Evolutionary conservation across 2,113 vertebrate genomes (phyloP).

Genomic region (Muscicapa adusta): DNA sequence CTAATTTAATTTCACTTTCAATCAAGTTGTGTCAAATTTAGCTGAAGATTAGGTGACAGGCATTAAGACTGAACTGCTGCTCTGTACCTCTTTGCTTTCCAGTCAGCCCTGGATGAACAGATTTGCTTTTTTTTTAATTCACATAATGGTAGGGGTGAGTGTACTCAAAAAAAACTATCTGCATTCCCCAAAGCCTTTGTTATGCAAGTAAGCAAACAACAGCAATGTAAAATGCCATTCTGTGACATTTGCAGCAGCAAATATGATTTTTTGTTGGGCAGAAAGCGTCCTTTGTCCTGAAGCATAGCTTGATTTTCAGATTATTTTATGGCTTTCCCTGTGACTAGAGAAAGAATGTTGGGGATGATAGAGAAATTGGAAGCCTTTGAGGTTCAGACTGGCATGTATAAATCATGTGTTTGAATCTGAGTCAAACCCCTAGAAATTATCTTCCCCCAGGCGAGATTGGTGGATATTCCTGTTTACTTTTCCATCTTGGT

Average conservation of each 20-base stretch:
- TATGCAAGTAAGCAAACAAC: background rate
- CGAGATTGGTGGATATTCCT: background rate
- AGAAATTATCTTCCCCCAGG: background rate
- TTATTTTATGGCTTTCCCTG: background rate
- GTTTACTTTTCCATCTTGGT: background rate
- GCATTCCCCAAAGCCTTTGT: background rate
- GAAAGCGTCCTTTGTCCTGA: background rate
- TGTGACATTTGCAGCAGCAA: background rate
- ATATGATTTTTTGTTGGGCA: background rate
- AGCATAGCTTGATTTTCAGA: background rate
- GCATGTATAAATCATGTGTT: background rate
- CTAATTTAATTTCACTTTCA: conserved; percentile 29
- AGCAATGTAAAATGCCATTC: background rate
- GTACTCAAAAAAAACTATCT: background rate
- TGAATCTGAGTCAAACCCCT: background rate
- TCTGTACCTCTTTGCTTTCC: background rate
- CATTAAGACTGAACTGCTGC: background rate
- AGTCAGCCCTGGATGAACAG: background rate
- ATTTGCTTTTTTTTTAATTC: background rate
- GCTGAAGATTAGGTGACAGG: background rate
- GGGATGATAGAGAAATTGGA: background rate
- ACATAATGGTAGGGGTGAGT: background rate
- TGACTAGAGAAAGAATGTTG: background rate
- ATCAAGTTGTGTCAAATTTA: conserved; percentile 2
- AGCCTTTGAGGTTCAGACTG: background rate